phyloP scores from a whole-genome alignment of 2,113 vertebrate genomes.

The Hydrolagus affinis region DNA sequence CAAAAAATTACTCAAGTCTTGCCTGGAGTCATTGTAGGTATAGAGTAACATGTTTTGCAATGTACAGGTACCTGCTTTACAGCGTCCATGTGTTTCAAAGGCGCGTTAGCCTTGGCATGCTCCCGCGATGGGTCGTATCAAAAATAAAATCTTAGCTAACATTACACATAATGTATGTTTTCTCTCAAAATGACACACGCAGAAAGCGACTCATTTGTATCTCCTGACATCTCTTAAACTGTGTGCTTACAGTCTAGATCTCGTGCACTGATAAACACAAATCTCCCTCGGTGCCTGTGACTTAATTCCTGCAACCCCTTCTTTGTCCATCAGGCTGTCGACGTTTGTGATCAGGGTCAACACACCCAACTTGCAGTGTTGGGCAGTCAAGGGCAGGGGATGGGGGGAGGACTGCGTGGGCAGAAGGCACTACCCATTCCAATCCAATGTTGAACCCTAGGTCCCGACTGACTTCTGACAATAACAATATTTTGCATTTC shows the following conservation, averaged over 20 bases:
- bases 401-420: too few relatives aligned
- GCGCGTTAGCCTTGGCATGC: background rate
- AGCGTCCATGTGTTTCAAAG: background rate
- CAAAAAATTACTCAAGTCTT: slow-evolving; percentile 25
- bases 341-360: too few relatives aligned
- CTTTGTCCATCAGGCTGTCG: too few relatives aligned
- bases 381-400: too few relatives aligned
- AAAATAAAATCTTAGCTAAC: slow-evolving; percentile 5
- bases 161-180: background rate
- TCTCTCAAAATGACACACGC: background rate
- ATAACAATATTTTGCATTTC: too few relatives aligned
- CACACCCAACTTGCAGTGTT: too few relatives aligned
- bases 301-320: too few relatives aligned
- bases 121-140: background rate
- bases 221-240: slow-evolving; percentile 7
- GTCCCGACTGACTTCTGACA: too few relatives aligned
- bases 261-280: background rate
- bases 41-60: slow-evolving; percentile 3
- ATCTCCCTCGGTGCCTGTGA: background rate
- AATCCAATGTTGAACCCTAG: too few relatives aligned
- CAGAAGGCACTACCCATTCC: too few relatives aligned
- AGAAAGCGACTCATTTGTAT: slow-evolving; percentile 2
- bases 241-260: background rate
- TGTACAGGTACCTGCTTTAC: background rate
- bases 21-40: slow-evolving; percentile 15